These are phyloP conservation scores for Leptopterna dolabrata DNA, from an alignment of 2,888 invertebrate species.

Conservation along the genomic window DNA sequence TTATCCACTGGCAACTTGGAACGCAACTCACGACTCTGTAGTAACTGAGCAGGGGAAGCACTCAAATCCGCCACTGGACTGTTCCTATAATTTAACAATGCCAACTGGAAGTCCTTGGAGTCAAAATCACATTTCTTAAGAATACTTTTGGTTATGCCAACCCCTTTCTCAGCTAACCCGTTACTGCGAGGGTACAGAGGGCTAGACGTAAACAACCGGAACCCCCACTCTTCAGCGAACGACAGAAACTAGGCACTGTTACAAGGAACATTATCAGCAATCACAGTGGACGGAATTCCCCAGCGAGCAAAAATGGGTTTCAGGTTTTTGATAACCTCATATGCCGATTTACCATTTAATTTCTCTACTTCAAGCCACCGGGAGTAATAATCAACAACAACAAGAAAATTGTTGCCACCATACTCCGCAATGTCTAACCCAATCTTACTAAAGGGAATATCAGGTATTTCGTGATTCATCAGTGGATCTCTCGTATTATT, in stretches of 20 bases:
- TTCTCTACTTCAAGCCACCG: constrained; percentile 2
- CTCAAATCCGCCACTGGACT: neutral
- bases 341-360: neutral
- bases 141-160: neutral
- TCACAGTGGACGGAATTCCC: neutral
- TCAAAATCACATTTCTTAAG: neutral
- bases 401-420: neutral
- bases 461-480: neutral
- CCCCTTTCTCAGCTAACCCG: constrained; percentile 14
- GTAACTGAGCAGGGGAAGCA: constrained; percentile 11
- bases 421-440: neutral
- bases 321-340: neutral
- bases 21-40: constrained; percentile 5
- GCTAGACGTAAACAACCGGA: neutral
- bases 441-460: constrained; percentile 5
- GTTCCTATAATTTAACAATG: constrained; percentile 1
- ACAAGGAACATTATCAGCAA: constrained; percentile 5
- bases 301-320: neutral
- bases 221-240: constrained; percentile 25
- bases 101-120: neutral
- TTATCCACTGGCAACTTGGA: neutral
- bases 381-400: constrained; percentile 20
- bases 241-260: neutral
- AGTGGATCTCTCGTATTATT: neutral
- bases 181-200: constrained; percentile 10